Base-by-base conservation (phyloP, 1,140 invertebrate genomes). In the Lordiphosa stackelbergi region DNA sequence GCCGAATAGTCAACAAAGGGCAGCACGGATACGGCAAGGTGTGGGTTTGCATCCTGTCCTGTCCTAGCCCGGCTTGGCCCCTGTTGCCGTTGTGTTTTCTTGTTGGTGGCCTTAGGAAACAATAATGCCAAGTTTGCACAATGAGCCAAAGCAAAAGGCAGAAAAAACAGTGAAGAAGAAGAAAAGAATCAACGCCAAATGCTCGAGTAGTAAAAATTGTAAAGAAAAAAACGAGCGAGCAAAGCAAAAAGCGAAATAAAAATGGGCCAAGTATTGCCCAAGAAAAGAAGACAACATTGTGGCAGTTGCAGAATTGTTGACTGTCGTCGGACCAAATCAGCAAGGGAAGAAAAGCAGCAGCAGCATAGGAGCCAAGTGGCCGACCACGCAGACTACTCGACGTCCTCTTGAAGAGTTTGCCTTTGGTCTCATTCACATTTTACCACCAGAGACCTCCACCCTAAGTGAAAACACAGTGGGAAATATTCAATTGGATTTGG, bases 61-160 rank as follows among this genome's bases (percentile, higher is more conserved):
- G 48, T 51, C 66, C 77, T 66, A 55, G 61, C 60, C 53, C 35
- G 34, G 41, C 54, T 59, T 83, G 66, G 56, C 55, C 61, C 48
- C 75, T 68, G 75, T 83, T 81, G 75, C 69, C 75, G 73, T 84
- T 78, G 64, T 83, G 78, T 84, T 77, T 84, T 83, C 77, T 59
- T 60, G 53, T 69, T 83, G 64, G 69, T 81, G 69, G 78, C 78
- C 77, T 83, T 83, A 83, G 78, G 77, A 83, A 84, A 83, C 77
- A 83, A 83, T 83, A 83, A 83, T 83, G 77, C 78, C 77, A 84
- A 83, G 77, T 83, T 83, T 83, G 77, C 77, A 83, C 77, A 83
- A 83, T 84, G 73, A 75, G 68, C 63, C 28, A 62, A 59, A 74
- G 60, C 60, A 65, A 56, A 66, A 61, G 22, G 52, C 9, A 63